Percentiles rank a stretch among this genome's conserved stretches.
phyloP scores from a whole-genome alignment of 2,888 invertebrate species.

The Nesidiocoris tenuis region DNA sequence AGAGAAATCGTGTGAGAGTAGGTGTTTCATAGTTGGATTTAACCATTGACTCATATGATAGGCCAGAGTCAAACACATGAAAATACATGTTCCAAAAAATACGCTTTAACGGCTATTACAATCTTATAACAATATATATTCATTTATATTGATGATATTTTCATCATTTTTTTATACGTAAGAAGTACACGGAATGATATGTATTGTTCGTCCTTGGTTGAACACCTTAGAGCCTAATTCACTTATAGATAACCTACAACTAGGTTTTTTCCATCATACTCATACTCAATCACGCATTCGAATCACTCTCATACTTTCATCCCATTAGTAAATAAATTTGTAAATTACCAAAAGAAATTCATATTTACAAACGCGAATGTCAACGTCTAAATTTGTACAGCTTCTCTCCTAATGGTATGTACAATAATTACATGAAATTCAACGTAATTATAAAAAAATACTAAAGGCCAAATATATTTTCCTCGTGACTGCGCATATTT shows the following conservation, averaged over 20 bases:
- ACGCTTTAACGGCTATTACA: constrained; percentile 23
- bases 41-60: background rate
- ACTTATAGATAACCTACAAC: constrained; percentile 23
- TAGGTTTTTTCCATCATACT: constrained; percentile 10
- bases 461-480: too few relatives aligned
- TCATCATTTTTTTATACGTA: constrained; percentile 29
- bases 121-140: constrained; percentile 31
- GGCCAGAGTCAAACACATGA: constrained; percentile 40
- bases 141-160: constrained; percentile 10
- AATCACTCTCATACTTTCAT: background rate
- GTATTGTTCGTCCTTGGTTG: constrained; percentile 51
- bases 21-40: background rate
- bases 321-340: background rate
- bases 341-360: background rate
- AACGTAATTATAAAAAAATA: too few relatives aligned
- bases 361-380: constrained; percentile 14
- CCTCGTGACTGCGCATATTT: too few relatives aligned
- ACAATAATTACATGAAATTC: constrained; percentile 30
- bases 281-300: background rate
- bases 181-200: constrained; percentile 49
- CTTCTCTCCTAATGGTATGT: constrained; percentile 6
- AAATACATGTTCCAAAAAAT: constrained; percentile 36
- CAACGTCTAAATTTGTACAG: background rate
- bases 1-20: background rate
- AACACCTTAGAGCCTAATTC: constrained; percentile 45